Percentiles rank a stretch among this genome's conserved stretches.
Evolutionary conservation across 1,140 invertebrate species (phyloP).

Genomic region (Lepidostoma basale): DNA sequence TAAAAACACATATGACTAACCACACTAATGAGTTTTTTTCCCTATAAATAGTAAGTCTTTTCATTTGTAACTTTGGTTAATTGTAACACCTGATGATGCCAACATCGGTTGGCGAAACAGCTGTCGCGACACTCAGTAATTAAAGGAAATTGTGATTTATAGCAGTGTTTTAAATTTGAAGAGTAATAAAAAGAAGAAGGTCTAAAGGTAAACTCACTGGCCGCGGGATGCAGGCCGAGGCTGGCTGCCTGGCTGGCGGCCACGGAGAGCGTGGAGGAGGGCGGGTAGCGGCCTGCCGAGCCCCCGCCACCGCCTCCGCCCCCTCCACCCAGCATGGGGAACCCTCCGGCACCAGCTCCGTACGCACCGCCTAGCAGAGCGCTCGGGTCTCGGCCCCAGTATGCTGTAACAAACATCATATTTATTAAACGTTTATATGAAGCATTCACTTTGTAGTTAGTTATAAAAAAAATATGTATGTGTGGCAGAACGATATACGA

Average conservation of each 20-base stretch:
- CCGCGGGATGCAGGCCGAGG: slow-evolving; percentile 68
- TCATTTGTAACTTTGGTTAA: no score
- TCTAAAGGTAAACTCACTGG: slow-evolving; percentile 63
- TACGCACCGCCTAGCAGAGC: slow-evolving; percentile 55
- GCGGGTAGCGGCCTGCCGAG: slow-evolving; percentile 61
- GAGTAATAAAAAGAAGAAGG: not conserved
- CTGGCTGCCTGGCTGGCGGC: slow-evolving; percentile 82
- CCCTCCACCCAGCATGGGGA: slow-evolving; percentile 56
- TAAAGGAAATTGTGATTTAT: not conserved
- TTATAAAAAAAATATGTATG: no score
- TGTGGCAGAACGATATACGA: no score
- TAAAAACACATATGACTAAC: no score
- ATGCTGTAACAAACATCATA: slow-evolving; percentile 63
- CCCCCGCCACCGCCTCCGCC: slow-evolving; percentile 53
- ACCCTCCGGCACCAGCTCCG: slow-evolving; percentile 50
- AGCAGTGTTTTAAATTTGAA: not conserved
- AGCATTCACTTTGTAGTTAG: not conserved
- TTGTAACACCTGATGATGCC: no score
- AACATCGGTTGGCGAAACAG: no score
- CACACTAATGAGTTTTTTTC: no score
- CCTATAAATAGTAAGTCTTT: no score
- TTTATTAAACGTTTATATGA: slow-evolving; percentile 1
- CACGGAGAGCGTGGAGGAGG: slow-evolving; percentile 76
- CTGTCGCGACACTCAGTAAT: no score
- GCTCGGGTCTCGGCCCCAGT: slow-evolving; percentile 69